These are phyloP conservation scores for Drosophila pallidifrons DNA, from an alignment of 1,140 invertebrate genomes.

Conservation along the genomic window DNA sequence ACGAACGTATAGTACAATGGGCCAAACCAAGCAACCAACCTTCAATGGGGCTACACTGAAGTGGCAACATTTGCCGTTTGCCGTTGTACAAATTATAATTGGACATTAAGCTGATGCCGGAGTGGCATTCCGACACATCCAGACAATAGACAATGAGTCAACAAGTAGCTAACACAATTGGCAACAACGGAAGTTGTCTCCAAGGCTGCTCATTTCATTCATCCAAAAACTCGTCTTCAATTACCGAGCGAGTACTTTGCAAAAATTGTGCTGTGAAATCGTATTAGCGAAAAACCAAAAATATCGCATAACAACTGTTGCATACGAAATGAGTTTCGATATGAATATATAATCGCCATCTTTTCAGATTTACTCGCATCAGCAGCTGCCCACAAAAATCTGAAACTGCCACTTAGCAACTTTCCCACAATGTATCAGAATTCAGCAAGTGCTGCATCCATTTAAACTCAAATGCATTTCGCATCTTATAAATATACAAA, in stretches of 20 bases:
- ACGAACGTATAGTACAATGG: slow-evolving; percentile 31
- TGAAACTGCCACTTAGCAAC: slow-evolving; percentile 30
- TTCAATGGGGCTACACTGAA: slow-evolving; percentile 38
- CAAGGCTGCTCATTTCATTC: slow-evolving; percentile 74
- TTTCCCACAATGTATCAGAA: slow-evolving; percentile 58
- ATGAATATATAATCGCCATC: slow-evolving; percentile 14
- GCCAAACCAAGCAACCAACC: slow-evolving; percentile 12
- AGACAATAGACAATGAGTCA: slow-evolving; percentile 55
- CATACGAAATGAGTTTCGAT: slow-evolving; percentile 58
- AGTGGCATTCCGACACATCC: slow-evolving; percentile 45
- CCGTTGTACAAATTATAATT: slow-evolving; percentile 69
- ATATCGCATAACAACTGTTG: slow-evolving; percentile 38
- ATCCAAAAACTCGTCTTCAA: slow-evolving; percentile 55
- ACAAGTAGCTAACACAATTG: slow-evolving; percentile 61
- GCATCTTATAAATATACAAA: slow-evolving; percentile 41
- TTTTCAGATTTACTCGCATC: not conserved
- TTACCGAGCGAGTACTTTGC: slow-evolving; percentile 47
- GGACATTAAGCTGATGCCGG: slow-evolving; percentile 53
- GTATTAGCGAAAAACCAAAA: not conserved
- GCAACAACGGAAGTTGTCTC: slow-evolving; percentile 67
- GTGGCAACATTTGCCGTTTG: slow-evolving; percentile 37
- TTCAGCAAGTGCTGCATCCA: slow-evolving; percentile 50
- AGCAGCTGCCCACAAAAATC: slow-evolving; percentile 33
- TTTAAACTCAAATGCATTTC: slow-evolving; percentile 25
- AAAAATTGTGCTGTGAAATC: slow-evolving; percentile 29